Conservation (phyloP, 2,888 invertebrate genomes). For the Drosophila rubida region DNA sequence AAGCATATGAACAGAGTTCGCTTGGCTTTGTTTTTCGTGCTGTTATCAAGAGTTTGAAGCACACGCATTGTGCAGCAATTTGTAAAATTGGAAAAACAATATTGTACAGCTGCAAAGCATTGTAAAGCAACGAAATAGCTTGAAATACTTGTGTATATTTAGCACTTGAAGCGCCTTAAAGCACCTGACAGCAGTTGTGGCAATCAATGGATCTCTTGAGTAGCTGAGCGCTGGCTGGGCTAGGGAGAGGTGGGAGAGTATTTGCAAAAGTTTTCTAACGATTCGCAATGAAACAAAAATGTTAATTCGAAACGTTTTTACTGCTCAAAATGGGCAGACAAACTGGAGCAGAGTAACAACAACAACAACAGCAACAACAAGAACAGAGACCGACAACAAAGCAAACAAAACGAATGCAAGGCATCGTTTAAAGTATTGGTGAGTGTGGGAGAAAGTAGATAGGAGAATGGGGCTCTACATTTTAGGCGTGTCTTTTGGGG, state of each 20-base stretch:
- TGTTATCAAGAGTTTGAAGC: too few species aligned
- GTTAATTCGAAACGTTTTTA: constrained; percentile 57
- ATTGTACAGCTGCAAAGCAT: too few species aligned
- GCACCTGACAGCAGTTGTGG: neutral
- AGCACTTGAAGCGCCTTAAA: neutral
- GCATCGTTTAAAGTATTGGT: constrained; percentile 37
- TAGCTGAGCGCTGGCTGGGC: neutral
- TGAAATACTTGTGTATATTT: neutral
- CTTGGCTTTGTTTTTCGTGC: too few species aligned
- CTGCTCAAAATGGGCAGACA: constrained; percentile 33
- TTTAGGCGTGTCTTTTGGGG: constrained; percentile 36
- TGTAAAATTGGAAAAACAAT: too few species aligned
- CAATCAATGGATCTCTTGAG: neutral
- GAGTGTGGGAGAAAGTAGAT: neutral
- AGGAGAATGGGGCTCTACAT: neutral
- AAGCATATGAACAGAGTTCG: too few species aligned
- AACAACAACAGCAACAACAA: too few species aligned
- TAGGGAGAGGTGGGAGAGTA: neutral
- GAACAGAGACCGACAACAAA: neutral
- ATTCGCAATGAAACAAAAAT: constrained; percentile 37
- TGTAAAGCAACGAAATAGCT: too few species aligned
- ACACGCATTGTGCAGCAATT: too few species aligned
- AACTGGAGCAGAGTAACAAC: constrained; percentile 35
- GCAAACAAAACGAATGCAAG: constrained; percentile 35
- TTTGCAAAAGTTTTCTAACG: constrained; percentile 6